Evolutionary conservation across 1,140 invertebrate species (phyloP).

Genomic region (Drosophila ironensis): DNA sequence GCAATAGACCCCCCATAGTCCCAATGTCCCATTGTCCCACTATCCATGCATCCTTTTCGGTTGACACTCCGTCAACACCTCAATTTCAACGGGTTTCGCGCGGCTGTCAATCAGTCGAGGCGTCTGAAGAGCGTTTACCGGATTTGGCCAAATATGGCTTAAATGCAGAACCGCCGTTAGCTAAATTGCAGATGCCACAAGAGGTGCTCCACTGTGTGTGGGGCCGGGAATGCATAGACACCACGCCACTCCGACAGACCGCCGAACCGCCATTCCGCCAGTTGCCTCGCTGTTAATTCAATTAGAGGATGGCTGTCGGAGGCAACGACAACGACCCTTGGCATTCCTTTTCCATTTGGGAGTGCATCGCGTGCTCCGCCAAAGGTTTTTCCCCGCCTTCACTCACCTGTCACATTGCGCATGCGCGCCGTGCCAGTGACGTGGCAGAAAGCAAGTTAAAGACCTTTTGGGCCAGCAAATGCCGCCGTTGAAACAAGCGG

Average conservation of each 20-base stretch:
- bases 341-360: slow-evolving; percentile 27
- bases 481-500: slow-evolving; percentile 24
- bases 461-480: slow-evolving; percentile 28
- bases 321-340: slow-evolving; percentile 45
- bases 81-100: slow-evolving; percentile 41
- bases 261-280: no score
- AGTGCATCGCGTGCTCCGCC: slow-evolving; percentile 39
- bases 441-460: slow-evolving; percentile 39
- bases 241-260: no score
- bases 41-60: slow-evolving; percentile 33
- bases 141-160: slow-evolving; percentile 66
- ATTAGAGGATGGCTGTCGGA: slow-evolving; percentile 25
- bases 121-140: slow-evolving; percentile 52
- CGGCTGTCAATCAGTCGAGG: slow-evolving; percentile 66
- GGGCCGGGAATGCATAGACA: slow-evolving; percentile 16
- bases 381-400: slow-evolving; percentile 55
- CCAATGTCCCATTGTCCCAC: no score
- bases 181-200: slow-evolving; percentile 54
- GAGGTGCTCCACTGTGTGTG: slow-evolving; percentile 31
- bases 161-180: slow-evolving; percentile 62
- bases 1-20: no score
- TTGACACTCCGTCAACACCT: slow-evolving; percentile 59
- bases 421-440: slow-evolving; percentile 50
- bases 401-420: slow-evolving; percentile 43
- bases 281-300: slow-evolving; percentile 29